phyloP scores from a whole-genome alignment of 2,888 invertebrate species.

The Frankliniella fusca region DNA sequence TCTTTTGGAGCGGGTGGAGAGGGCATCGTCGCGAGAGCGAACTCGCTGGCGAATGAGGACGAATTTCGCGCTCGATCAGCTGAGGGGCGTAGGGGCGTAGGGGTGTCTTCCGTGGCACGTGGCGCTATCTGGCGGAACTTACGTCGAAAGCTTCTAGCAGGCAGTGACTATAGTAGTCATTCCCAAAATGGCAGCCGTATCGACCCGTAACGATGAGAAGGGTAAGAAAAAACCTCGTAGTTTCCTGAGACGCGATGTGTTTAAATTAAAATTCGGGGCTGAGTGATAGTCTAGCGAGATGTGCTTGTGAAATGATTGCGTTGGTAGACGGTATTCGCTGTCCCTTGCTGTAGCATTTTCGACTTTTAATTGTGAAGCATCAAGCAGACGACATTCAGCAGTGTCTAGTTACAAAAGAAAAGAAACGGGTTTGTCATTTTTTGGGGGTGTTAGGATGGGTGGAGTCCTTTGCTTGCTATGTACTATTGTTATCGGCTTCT shows the following conservation, averaged over 20 bases:
- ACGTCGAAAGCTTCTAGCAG: background rate
- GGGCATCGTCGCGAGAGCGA: no score
- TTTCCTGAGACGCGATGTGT: background rate
- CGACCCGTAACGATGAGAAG: conserved; percentile 25
- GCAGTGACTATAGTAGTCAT: conserved; percentile 22
- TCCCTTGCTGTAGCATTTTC: background rate
- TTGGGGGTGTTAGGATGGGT: background rate
- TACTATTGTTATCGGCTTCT: background rate
- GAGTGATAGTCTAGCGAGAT: background rate
- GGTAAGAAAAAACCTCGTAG: conserved; percentile 19
- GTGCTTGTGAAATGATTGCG: background rate
- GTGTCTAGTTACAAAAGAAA: conserved; percentile 13
- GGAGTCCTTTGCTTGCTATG: background rate
- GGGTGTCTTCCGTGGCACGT: background rate
- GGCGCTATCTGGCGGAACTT: conserved; percentile 3
- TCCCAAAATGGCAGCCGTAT: conserved; percentile 26
- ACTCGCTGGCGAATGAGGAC: background rate
- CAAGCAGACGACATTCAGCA: conserved; percentile 23
- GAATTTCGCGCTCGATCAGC: background rate
- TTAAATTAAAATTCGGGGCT: background rate
- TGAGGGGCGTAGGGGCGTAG: background rate
- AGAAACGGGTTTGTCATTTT: background rate
- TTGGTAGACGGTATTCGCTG: background rate
- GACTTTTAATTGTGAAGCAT: background rate
- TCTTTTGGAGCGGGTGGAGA: no score